Percentiles rank a stretch among this genome's conserved stretches.
Evolutionary conservation across 2,888 invertebrate genomes (phyloP).

Genomic region (Palloptera scutellata): DNA sequence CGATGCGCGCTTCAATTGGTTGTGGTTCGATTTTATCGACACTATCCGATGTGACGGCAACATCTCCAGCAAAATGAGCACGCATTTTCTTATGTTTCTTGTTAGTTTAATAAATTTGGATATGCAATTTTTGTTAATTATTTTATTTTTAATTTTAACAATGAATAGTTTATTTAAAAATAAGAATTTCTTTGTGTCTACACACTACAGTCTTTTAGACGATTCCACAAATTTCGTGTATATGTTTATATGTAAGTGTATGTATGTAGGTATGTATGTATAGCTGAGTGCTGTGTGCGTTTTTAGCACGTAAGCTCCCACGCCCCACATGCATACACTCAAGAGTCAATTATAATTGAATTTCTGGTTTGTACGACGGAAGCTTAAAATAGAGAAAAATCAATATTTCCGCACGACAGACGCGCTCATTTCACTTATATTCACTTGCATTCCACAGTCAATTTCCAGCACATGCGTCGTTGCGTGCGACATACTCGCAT

Average conservation of each 20-base stretch:
- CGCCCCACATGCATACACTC: not conserved
- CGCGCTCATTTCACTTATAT: no score
- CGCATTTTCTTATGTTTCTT: slow-evolving; percentile 49
- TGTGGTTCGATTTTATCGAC: slow-evolving; percentile 30
- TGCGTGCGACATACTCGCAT: no score
- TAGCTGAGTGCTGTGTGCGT: slow-evolving; percentile 14
- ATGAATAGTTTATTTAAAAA: slow-evolving; percentile 8
- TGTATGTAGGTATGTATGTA: slow-evolving; percentile 12
- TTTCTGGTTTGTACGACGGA: not conserved
- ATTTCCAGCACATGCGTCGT: no score
- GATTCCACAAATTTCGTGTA: slow-evolving; percentile 11
- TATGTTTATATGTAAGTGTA: not conserved
- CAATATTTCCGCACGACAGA: no score
- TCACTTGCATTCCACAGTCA: no score
- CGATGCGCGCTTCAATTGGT: slow-evolving; percentile 66
- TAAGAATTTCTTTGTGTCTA: slow-evolving; percentile 27
- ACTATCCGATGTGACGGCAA: slow-evolving; percentile 30
- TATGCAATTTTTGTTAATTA: slow-evolving; percentile 19
- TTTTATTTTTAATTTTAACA: slow-evolving; percentile 10
- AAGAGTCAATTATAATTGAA: not conserved
- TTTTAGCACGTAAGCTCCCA: slow-evolving; percentile 1
- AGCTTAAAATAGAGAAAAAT: no score
- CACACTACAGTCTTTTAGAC: slow-evolving; percentile 29
- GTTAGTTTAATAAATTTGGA: slow-evolving; percentile 18
- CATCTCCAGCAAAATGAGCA: slow-evolving; percentile 54